Percentiles rank a stretch among this genome's conserved stretches.
phyloP scores from a whole-genome alignment of 2,797 vertebrate species.

The Cossypha polioptera region DNA sequence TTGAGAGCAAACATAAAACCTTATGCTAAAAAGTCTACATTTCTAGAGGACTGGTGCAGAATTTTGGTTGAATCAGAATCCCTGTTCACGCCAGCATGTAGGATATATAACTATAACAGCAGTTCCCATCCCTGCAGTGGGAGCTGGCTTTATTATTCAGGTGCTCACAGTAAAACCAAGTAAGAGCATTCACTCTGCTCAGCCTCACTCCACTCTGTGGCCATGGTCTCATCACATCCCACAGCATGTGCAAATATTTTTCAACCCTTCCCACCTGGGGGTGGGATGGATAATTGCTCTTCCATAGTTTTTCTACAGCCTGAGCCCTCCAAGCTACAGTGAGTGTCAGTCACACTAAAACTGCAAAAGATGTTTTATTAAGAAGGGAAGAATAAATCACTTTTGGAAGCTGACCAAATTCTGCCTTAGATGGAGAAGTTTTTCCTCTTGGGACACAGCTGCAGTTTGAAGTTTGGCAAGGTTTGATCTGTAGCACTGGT shows the following conservation, averaged over 20 bases:
- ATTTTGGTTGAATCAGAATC: background rate
- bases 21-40: background rate
- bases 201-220: background rate
- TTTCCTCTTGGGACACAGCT: background rate
- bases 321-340: background rate
- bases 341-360: background rate
- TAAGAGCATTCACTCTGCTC: background rate
- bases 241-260: background rate
- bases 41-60: background rate
- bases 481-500: background rate
- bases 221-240: background rate
- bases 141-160: background rate
- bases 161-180: background rate
- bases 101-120: background rate
- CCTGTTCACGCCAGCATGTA: background rate
- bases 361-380: background rate
- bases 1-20: background rate
- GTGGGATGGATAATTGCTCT: background rate
- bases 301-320: background rate
- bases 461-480: constrained; percentile 23
- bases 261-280: background rate
- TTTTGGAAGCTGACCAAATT: background rate
- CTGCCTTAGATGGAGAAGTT: background rate
- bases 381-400: background rate
- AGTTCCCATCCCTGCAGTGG: background rate